Evolutionary conservation across 2,797 vertebrate species (phyloP).

Genomic region (Pangasius sanitwongsei): DNA sequence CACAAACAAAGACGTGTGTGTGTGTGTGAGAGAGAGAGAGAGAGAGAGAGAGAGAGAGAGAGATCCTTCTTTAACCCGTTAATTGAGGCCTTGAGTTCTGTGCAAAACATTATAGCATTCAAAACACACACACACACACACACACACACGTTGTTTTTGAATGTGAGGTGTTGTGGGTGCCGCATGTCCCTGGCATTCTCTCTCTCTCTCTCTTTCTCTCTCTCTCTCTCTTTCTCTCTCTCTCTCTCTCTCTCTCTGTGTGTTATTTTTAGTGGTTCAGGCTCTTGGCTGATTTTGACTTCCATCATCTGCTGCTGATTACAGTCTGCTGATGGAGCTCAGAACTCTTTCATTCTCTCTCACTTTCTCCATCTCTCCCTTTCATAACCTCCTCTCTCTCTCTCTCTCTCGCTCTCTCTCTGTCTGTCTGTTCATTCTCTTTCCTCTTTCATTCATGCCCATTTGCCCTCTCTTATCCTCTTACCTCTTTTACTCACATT

Average conservation of each 20-base stretch:
- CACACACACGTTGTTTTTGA: neutral
- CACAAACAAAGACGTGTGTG: neutral
- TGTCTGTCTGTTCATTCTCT: neutral
- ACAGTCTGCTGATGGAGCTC: conserved; percentile 46
- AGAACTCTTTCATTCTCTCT: conserved; percentile 2
- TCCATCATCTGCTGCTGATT: conserved; percentile 69
- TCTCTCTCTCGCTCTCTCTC: neutral
- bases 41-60: neutral
- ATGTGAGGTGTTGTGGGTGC: neutral
- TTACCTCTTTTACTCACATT: neutral
- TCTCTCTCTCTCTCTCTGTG: neutral
- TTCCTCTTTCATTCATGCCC: conserved; percentile 5
- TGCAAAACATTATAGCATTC: neutral
- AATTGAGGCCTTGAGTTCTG: neutral
- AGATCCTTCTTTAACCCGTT: neutral
- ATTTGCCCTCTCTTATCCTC: neutral
- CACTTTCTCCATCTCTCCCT: neutral
- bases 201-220: neutral
- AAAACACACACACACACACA: neutral
- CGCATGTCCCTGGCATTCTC: neutral
- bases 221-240: neutral
- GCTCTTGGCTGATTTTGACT: conserved; percentile 36
- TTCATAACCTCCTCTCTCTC: neutral
- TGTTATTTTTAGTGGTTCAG: conserved; percentile 31
- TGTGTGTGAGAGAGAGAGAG: neutral